Percentiles rank a stretch among this genome's conserved stretches.
phyloP scores from a whole-genome alignment of 2,797 vertebrate species.

The Darevskia nairensis region DNA sequence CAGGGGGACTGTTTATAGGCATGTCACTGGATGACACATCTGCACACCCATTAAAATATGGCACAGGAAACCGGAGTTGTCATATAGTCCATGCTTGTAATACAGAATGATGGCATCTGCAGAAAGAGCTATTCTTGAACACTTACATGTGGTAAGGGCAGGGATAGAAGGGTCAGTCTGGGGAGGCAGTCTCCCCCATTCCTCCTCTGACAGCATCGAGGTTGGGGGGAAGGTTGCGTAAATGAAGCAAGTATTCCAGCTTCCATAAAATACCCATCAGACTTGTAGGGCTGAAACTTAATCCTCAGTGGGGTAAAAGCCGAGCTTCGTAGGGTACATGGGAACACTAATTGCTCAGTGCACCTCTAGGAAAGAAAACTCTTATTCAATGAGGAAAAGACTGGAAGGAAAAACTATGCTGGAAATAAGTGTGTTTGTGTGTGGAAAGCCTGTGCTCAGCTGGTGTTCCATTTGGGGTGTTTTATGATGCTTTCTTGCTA shows the following conservation, averaged over 20 bases:
- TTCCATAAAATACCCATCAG: not conserved
- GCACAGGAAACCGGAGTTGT: not conserved
- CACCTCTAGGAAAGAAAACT: not conserved
- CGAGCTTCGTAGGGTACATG: not conserved
- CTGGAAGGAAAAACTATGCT: not conserved
- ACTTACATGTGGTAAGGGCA: not conserved
- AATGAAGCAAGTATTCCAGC: not conserved
- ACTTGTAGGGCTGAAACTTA: too few species aligned
- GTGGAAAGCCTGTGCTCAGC: not conserved
- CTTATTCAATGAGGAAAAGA: not conserved
- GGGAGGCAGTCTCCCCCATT: too few species aligned
- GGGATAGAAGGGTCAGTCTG: not conserved
- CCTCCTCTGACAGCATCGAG: too few species aligned
- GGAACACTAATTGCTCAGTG: not conserved
- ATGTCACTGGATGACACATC: not conserved
- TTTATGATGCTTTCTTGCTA: not conserved
- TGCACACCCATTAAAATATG: not conserved
- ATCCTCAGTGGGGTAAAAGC: not conserved
- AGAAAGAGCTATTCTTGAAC: not conserved
- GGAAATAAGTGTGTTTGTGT: not conserved
- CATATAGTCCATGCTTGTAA: not conserved
- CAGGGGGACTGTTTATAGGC: not conserved
- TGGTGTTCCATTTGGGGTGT: not conserved
- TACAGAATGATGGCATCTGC: not conserved
- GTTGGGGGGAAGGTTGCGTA: not conserved